A percentile compares a stretch with the other conserved stretches of the same genome.
These are phyloP conservation scores for Dolichopus griseipennis DNA, from an alignment of 2,888 invertebrate species.

Conservation along the genomic window DNA sequence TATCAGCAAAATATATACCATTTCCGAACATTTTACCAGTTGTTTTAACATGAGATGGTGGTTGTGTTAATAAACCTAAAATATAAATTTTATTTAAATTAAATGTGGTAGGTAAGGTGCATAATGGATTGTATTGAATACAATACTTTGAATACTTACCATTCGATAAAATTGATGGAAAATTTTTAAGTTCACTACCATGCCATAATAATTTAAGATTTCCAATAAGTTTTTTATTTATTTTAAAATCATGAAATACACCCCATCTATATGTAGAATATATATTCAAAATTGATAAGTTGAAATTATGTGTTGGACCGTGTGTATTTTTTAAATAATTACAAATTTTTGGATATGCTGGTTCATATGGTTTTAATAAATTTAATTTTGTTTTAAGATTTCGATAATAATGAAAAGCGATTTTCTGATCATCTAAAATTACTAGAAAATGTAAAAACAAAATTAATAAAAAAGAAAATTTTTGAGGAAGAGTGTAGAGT, in stretches of 20 bases:
- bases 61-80: neutral
- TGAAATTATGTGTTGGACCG: neutral
- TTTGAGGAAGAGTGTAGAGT: too few species aligned
- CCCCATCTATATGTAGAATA: neutral
- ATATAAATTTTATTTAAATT: neutral
- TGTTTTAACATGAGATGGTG: neutral
- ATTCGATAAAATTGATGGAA: neutral
- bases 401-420: too few species aligned
- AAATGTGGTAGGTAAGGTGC: too few species aligned
- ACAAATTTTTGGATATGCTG: neutral
- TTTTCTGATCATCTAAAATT: too few species aligned
- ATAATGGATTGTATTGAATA: too few species aligned
- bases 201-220: neutral
- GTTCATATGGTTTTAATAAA: too few species aligned
- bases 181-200: neutral
- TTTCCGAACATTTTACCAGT: neutral
- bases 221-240: neutral
- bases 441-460: too few species aligned
- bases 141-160: neutral
- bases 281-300: neutral
- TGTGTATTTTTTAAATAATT: neutral
- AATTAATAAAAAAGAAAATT: too few species aligned
- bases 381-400: too few species aligned
- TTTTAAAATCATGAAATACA: neutral
- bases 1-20: neutral